These are phyloP conservation scores for Phenganax subtilis DNA, from an alignment of 92 coral and sea anemone species.

Conservation along the genomic window DNA sequence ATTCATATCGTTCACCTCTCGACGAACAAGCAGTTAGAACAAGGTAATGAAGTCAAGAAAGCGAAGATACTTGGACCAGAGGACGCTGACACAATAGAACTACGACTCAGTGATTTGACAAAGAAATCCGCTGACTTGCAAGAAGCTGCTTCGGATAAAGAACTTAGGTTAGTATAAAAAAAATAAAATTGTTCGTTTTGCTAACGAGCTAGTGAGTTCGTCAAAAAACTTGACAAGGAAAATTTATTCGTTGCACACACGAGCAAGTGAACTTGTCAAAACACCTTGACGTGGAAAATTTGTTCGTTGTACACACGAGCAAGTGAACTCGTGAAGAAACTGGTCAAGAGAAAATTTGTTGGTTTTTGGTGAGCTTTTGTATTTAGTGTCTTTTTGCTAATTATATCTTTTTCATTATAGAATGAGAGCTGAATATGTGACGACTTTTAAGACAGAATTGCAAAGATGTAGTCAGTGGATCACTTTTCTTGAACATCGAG, in stretches of 20 bases:
- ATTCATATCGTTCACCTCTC: constrained; percentile 14
- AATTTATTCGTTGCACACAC: background rate
- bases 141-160: constrained; percentile 20
- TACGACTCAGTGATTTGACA: constrained; percentile 33
- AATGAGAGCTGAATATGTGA: constrained; percentile 35
- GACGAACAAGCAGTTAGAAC: constrained; percentile 13
- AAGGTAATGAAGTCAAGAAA: constrained; percentile 28
- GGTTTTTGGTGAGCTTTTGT: no score
- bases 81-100: constrained; percentile 29
- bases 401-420: background rate
- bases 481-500: constrained; percentile 24
- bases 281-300: no score
- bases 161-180: background rate
- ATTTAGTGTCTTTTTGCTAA: no score
- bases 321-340: no score
- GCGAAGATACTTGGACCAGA: constrained; percentile 31
- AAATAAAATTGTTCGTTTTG: no score
- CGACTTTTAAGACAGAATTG: constrained; percentile 31
- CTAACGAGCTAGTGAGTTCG: background rate
- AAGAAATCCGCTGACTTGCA: constrained; percentile 30
- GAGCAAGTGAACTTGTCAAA: no score
- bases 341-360: no score
- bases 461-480: constrained; percentile 39
- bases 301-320: no score
- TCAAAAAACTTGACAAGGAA: background rate